A percentile compares a stretch with the other conserved stretches of the same genome.
phyloP scores from a whole-genome alignment of 1,140 invertebrate genomes.

The Apis dorsata region DNA sequence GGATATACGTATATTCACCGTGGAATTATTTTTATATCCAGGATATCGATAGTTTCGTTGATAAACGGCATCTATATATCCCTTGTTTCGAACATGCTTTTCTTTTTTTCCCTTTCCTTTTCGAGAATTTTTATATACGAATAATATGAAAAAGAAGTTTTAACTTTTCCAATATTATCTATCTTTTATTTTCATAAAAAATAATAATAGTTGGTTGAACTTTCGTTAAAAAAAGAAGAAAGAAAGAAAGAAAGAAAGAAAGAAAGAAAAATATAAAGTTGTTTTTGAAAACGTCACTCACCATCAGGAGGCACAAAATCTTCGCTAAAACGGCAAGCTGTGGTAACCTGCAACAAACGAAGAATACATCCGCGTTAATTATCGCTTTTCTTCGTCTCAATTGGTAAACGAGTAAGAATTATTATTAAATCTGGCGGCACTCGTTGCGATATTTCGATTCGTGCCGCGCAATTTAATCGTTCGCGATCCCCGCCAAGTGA shows the following conservation, averaged over 20 bases:
- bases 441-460: conserved; percentile 46
- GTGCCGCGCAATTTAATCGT: conserved; percentile 24
- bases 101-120: no score
- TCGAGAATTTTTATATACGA: no score
- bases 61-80: no score
- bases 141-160: no score
- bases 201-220: no score
- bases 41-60: not conserved
- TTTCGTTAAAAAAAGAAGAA: no score
- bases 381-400: no score
- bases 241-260: no score
- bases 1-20: not conserved
- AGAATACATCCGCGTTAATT: conserved; percentile 36
- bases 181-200: no score
- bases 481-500: conserved; percentile 36
- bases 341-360: conserved; percentile 87
- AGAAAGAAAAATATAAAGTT: not conserved
- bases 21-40: not conserved
- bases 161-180: no score
- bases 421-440: not conserved
- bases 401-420: not conserved
- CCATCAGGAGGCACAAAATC: conserved; percentile 92
- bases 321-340: conserved; percentile 92
- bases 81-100: no score
- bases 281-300: conserved; percentile 78